These are phyloP conservation scores for Oriolus oriolus DNA, from an alignment of 2,113 vertebrate species.

Conservation along the genomic window DNA sequence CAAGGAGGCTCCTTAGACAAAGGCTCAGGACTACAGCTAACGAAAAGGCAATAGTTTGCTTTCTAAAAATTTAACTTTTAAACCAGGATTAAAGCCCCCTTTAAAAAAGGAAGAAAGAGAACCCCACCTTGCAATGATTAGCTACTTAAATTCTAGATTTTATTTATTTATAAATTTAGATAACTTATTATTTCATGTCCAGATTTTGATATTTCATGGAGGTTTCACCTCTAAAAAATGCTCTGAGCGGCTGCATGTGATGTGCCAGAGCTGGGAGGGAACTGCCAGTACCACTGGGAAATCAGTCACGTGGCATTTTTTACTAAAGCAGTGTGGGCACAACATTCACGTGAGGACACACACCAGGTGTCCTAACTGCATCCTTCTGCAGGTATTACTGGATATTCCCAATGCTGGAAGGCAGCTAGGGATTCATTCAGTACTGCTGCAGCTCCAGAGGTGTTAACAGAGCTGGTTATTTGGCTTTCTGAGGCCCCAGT, in stretches of 20 bases:
- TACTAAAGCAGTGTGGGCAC: not conserved
- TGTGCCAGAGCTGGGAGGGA: not conserved
- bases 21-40: not conserved
- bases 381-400: not conserved
- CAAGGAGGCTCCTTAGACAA: not conserved
- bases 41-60: not conserved
- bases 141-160: not conserved
- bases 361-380: not conserved
- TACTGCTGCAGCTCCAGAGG: not conserved
- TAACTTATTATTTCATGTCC: not conserved
- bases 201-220: not conserved
- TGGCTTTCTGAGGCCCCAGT: not conserved
- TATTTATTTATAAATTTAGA: not conserved
- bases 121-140: rapidly evolving
- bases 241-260: not conserved
- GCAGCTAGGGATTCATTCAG: not conserved
- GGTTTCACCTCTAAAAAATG: not conserved
- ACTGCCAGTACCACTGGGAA: not conserved
- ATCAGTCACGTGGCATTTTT: not conserved
- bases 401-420: not conserved
- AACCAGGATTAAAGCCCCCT: not conserved
- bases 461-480: not conserved
- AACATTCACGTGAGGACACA: not conserved
- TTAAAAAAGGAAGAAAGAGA: not conserved
- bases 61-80: not conserved